phyloP scores from a whole-genome alignment of 2,113 vertebrate species.

The Sprattus sprattus region DNA sequence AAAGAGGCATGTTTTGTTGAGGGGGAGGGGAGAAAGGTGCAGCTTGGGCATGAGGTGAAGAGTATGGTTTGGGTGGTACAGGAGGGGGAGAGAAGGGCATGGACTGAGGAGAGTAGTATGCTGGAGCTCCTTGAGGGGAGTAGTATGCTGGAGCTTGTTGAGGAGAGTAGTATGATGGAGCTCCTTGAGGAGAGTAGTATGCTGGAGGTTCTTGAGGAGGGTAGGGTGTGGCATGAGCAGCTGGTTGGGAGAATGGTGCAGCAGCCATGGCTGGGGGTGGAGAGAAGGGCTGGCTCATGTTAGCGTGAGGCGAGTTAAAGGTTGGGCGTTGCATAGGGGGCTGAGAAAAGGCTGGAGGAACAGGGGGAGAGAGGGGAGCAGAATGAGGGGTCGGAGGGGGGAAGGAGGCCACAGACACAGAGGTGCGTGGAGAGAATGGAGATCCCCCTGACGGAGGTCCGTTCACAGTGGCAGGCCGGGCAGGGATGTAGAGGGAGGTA shows the following conservation, averaged over 20 bases:
- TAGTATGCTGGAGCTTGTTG: too few relatives aligned
- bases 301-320: background rate
- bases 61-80: slow-evolving; percentile 29
- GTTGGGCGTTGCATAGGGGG: background rate
- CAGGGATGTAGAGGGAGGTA: slow-evolving; percentile 73
- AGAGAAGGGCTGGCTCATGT: background rate
- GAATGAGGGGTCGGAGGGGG: slow-evolving; percentile 38
- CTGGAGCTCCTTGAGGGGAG: slow-evolving; percentile 8
- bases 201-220: too few relatives aligned
- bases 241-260: slow-evolving; percentile 38
- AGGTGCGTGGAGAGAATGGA: slow-evolving; percentile 19
- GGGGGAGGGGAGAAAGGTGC: slow-evolving; percentile 30
- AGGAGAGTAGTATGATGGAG: slow-evolving; percentile 38
- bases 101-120: slow-evolving; percentile 41
- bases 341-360: background rate
- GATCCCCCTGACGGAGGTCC: slow-evolving; percentile 29
- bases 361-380: background rate
- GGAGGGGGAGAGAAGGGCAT: slow-evolving; percentile 38
- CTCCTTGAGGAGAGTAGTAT: background rate
- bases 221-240: background rate
- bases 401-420: slow-evolving; percentile 36
- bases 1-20: background rate
- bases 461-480: slow-evolving; percentile 60
- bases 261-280: slow-evolving; percentile 18
- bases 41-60: slow-evolving; percentile 29